Evolutionary conservation across 2,797 vertebrate genomes (phyloP).

Genomic region (Halcyon badia): DNA sequence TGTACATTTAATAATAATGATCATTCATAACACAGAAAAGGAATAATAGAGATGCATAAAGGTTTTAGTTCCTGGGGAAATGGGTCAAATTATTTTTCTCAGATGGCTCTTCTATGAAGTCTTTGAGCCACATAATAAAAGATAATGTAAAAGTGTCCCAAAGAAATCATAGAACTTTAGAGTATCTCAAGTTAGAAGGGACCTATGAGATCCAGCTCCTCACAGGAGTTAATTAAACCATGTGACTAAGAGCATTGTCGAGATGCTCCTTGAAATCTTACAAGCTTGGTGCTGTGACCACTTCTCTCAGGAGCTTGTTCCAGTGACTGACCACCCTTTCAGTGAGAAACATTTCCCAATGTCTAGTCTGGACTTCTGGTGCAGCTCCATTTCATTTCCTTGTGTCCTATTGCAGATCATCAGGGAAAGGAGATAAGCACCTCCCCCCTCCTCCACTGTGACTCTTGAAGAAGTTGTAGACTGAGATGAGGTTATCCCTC

Average conservation of each 20-base stretch:
- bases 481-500: not conserved
- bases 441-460: fast-evolving
- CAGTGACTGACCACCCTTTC: not conserved
- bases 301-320: not conserved
- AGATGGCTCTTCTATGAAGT: not conserved
- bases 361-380: fast-evolving
- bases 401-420: fast-evolving
- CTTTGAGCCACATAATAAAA: not conserved
- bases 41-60: not conserved
- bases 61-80: not conserved
- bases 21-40: not conserved
- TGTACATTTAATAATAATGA: not conserved
- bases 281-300: not conserved
- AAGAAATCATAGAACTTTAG: not conserved
- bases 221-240: not conserved
- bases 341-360: not conserved
- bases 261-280: not conserved
- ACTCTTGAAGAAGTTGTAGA: fast-evolving
- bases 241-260: fast-evolving
- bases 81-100: not conserved
- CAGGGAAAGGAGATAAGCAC: not conserved
- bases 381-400: not conserved
- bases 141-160: not conserved
- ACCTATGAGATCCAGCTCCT: not conserved
- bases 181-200: not conserved